phyloP scores from a whole-genome alignment of 2,113 vertebrate genomes.

The Illadopsis cleaveri region DNA sequence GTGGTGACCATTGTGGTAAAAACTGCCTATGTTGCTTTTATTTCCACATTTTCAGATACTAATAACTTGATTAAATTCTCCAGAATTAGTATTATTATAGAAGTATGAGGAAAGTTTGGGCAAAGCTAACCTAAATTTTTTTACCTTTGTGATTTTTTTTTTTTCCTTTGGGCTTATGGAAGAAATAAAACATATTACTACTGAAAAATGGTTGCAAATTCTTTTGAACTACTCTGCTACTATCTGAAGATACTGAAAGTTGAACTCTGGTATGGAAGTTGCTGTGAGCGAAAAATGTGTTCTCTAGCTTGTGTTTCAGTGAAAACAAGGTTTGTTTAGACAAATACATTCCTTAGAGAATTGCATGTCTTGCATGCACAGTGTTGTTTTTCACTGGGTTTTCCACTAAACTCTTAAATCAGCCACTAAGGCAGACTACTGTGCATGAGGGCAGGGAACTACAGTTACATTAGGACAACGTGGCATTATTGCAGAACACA shows the following conservation, averaged over 20 bases:
- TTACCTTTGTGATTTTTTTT: constrained; percentile 15
- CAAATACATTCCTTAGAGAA: background rate
- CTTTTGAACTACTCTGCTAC: constrained; percentile 39
- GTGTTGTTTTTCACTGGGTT: background rate
- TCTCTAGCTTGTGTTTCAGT: constrained; percentile 46
- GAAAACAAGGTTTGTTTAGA: constrained; percentile 38
- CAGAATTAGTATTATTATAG: background rate
- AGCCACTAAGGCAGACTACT: background rate
- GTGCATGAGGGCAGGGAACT: background rate
- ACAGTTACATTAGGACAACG: background rate
- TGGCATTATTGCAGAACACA: background rate
- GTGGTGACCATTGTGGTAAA: background rate
- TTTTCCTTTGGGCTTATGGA: constrained; percentile 16
- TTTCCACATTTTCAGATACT: background rate
- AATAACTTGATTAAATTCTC: background rate
- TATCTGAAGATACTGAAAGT: constrained; percentile 56
- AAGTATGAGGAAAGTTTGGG: background rate
- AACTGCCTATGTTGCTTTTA: background rate
- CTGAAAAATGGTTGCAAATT: constrained; percentile 44
- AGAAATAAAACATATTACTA: constrained; percentile 41
- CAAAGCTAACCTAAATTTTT: background rate
- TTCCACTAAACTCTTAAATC: constrained; percentile 19
- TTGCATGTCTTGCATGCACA: constrained; percentile 42
- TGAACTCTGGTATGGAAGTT: constrained; percentile 38
- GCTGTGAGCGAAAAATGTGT: background rate